Base-by-base conservation (phyloP, 1,140 invertebrate genomes). In the Dryas iulia region DNA sequence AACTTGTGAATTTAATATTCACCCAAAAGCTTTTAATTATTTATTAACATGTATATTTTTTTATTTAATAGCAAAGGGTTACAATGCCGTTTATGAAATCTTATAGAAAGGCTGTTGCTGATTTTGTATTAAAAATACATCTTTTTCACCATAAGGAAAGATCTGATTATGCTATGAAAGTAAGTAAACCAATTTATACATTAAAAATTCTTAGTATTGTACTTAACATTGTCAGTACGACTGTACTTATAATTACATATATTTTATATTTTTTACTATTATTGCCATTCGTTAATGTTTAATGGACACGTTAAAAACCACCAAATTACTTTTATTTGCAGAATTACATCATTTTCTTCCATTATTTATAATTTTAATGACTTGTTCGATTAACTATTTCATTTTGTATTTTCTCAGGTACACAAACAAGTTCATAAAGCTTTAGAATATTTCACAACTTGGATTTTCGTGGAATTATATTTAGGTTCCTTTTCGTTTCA, bases 91-190 rank as follows among this genome's bases (percentile, higher is more conserved):
- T 35, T 14, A 21, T 33, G 21, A 56, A 56, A 24, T 54, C 53
- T 31, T 64, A 56, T 57, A 26, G 52, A 3, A 56, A 23, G 0
- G 33, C 53, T 23, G 30, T 64, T 56, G 39, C 47, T 24, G 28
- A 63, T 10, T 77, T 76, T 56, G 14, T 78, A 3, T 57, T 64
- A 14, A 66, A 76, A 30, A 71, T 73, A 5, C 76, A 77, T 56
- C 28, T 77, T n/a, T 71, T 72, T 57, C 69, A 72, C 52, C 69
- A 56, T 39, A 76, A 66, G 57, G 39, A 67, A 56, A 62, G 66
- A 14, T 78, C 78, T 4, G 56, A 72, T 23, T 74, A 72, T 33
- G 69, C 78, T 2, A 74, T 65, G 59, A 65, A 78, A 66, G 76
- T 78, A 74, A 65, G n/a, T 8, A n/a, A n/a, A n/a, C n/a, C n/a